These are phyloP conservation scores for Punctoribates punctum DNA, from an alignment of 2,888 invertebrate species.

Conservation along the genomic window DNA sequence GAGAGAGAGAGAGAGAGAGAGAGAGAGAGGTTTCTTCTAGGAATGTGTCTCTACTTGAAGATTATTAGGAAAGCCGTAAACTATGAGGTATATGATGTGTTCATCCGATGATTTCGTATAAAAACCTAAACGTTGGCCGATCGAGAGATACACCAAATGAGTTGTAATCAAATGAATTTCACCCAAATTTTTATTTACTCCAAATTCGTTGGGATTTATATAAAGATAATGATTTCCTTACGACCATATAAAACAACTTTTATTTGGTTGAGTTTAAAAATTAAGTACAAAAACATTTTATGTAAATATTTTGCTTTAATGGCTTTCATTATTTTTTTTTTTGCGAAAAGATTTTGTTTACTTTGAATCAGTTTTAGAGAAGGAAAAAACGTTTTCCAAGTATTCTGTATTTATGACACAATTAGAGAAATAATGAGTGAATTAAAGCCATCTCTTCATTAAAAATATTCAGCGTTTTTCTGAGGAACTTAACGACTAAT, in stretches of 20 bases:
- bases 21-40: not conserved
- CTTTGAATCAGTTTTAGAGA: not conserved
- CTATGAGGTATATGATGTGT: not conserved
- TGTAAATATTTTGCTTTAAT: no score
- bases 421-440: conserved; percentile 7
- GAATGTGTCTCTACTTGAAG: not conserved
- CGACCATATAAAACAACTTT: no score
- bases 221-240: no score
- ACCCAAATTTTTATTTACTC: no score
- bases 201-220: no score
- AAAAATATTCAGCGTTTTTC: not conserved
- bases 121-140: not conserved
- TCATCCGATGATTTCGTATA: not conserved
- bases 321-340: no score
- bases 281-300: no score
- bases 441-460: not conserved
- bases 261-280: no score
- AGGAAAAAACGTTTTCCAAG: not conserved
- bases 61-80: not conserved
- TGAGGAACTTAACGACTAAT: not conserved
- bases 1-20: no score
- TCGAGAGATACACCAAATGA: not conserved
- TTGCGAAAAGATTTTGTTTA: not conserved
- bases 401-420: not conserved
- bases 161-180: no score